Evolutionary conservation across 1,140 invertebrate genomes (phyloP).

Genomic region (Cardiocondyla obscurior): DNA sequence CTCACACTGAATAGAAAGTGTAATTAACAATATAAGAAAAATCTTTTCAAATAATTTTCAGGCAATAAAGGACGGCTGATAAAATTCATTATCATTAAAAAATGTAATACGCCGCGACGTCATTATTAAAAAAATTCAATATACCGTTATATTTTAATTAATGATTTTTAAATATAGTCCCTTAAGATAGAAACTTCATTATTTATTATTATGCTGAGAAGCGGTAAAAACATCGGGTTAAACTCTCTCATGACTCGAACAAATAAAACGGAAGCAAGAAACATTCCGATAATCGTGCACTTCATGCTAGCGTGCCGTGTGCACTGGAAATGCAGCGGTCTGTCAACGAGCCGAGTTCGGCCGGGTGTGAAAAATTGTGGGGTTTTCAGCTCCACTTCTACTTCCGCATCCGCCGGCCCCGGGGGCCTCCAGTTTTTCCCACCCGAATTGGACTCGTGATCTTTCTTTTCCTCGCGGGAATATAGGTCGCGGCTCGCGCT

Average conservation of each 20-base stretch:
- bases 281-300: conserved; percentile 14
- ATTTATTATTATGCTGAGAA: neutral
- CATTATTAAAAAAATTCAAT: neutral
- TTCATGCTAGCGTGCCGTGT: neutral
- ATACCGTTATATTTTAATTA: neutral
- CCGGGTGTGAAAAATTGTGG: conserved; percentile 33
- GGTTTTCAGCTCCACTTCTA: conserved; percentile 40
- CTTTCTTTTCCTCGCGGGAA: conserved; percentile 23
- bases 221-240: neutral
- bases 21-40: no score
- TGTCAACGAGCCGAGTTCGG: conserved; percentile 22
- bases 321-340: conserved; percentile 18
- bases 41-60: no score
- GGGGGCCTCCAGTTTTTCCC: neutral
- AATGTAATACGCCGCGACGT: neutral
- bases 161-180: neutral
- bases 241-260: neutral
- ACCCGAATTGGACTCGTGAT: conserved; percentile 21
- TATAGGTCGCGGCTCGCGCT: conserved; percentile 27
- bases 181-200: neutral
- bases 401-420: conserved; percentile 12
- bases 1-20: neutral
- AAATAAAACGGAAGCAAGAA: neutral
- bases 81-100: neutral
- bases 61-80: neutral